These are phyloP conservation scores for Andrena fulva DNA, from an alignment of 2,888 invertebrate genomes.

Conservation along the genomic window DNA sequence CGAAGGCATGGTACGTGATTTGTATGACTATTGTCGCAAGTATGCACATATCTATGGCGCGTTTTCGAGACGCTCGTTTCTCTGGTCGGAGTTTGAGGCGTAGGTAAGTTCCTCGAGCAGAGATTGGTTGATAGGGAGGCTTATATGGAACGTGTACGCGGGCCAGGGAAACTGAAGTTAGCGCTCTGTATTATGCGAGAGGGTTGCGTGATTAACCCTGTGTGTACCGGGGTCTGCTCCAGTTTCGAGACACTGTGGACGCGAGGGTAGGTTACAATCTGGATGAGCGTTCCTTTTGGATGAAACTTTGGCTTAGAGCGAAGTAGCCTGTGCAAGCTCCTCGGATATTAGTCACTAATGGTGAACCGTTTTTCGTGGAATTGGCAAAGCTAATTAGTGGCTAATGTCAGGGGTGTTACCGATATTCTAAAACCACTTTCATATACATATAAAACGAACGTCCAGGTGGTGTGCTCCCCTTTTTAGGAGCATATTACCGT, in stretches of 20 bases:
- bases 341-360: background rate
- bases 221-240: background rate
- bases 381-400: background rate
- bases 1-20: slow-evolving; percentile 83
- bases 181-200: slow-evolving; percentile 2
- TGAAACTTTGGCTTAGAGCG: background rate
- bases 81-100: background rate
- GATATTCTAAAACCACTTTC: background rate
- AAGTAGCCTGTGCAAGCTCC: background rate
- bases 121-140: background rate
- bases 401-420: background rate
- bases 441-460: background rate
- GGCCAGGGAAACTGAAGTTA: background rate
- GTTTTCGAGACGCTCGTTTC: background rate
- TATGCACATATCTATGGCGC: background rate
- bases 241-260: background rate
- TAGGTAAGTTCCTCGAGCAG: background rate
- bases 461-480: background rate
- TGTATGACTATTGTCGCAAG: slow-evolving; percentile 9
- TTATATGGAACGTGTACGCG: background rate
- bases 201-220: slow-evolving; percentile 13
- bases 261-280: background rate
- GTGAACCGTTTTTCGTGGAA: background rate
- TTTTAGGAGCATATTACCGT: background rate
- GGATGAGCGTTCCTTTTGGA: background rate